Percentiles rank a stretch among this genome's conserved stretches.
phyloP scores from a whole-genome alignment of 1,140 invertebrate genomes.

The Drosophila eugracilis region DNA sequence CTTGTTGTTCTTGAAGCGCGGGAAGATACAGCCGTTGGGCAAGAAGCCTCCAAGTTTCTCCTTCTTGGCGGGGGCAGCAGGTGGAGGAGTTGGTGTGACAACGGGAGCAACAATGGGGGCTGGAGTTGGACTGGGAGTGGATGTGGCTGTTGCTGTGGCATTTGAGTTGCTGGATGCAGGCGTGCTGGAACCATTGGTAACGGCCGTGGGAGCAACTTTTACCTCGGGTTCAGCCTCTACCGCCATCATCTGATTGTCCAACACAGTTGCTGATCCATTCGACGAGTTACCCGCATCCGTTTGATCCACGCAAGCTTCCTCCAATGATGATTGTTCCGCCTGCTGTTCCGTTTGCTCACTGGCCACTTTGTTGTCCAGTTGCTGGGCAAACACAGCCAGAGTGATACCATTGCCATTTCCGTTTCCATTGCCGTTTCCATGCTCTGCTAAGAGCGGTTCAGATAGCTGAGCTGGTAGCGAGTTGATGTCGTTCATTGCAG shows the following conservation, averaged over 20 bases:
- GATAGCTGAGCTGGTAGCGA: conserved; percentile 56
- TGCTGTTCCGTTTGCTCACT: conserved; percentile 59
- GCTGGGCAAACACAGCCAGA: conserved; percentile 70
- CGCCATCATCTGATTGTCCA: conserved; percentile 22
- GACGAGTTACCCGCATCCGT: conserved; percentile 51
- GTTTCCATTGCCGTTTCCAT: conserved; percentile 57
- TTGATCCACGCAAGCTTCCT: conserved; percentile 62
- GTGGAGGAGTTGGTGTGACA: conserved; percentile 18
- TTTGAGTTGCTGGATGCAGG: conserved; percentile 16
- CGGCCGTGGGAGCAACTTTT: conserved; percentile 20
- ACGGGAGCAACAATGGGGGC: conserved; percentile 3
- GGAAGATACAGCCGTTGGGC: conserved; percentile 84
- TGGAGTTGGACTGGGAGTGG: conserved; percentile 9
- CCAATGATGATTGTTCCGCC: conserved; percentile 14
- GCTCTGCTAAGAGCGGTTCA: conserved; percentile 55
- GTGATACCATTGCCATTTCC: conserved; percentile 68
- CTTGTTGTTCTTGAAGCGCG: conserved; percentile 84
- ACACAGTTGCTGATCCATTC: conserved; percentile 27
- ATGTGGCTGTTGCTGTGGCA: conserved; percentile 3
- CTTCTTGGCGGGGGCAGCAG: conserved; percentile 71
- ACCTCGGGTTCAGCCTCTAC: conserved; percentile 28
- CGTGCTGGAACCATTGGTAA: conserved; percentile 48
- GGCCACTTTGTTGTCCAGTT: conserved; percentile 74
- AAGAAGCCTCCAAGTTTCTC: conserved; percentile 83
- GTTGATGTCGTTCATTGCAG: conserved; percentile 42